Conservation (phyloP, 2,888 invertebrate genomes). For the Acrobasis repandana region DNA sequence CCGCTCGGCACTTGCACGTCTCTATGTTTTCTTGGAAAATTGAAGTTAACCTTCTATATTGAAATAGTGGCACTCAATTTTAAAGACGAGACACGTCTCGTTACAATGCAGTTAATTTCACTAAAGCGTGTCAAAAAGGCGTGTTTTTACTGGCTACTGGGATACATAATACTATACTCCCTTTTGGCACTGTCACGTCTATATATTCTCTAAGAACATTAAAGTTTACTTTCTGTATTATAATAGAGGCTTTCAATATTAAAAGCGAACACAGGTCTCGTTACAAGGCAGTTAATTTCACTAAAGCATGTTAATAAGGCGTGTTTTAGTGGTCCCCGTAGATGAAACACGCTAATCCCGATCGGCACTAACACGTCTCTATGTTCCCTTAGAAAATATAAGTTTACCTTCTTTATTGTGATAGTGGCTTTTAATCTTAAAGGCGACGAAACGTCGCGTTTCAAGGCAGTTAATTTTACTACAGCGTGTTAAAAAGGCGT, state of each 20-base stretch:
- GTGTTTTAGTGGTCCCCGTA: not conserved
- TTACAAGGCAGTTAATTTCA: slow-evolving; percentile 3
- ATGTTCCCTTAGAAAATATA: not conserved
- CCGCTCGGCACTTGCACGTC: not conserved
- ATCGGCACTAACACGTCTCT: no score
- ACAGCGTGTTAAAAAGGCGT: slow-evolving; percentile 10
- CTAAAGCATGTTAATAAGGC: slow-evolving; percentile 2
- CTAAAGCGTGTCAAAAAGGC: slow-evolving; percentile 7
- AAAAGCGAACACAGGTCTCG: not conserved
- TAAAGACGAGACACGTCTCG: not conserved
- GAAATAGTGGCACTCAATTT: no score
- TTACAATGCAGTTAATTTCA: not conserved
- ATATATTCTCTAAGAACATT: no score
- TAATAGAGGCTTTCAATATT: not conserved
- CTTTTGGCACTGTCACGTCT: no score
- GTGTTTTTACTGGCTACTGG: no score
- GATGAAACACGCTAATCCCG: not conserved
- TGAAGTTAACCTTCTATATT: no score
- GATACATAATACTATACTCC: no score
- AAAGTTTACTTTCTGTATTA: not conserved
- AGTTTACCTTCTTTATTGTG: not conserved
- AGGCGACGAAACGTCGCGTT: slow-evolving; percentile 6
- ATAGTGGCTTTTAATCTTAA: not conserved
- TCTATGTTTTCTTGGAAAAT: not conserved
- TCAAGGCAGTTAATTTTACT: slow-evolving; percentile 1